These are phyloP conservation scores for Bombylius discolor DNA, from an alignment of 2,888 invertebrate genomes.

Conservation along the genomic window DNA sequence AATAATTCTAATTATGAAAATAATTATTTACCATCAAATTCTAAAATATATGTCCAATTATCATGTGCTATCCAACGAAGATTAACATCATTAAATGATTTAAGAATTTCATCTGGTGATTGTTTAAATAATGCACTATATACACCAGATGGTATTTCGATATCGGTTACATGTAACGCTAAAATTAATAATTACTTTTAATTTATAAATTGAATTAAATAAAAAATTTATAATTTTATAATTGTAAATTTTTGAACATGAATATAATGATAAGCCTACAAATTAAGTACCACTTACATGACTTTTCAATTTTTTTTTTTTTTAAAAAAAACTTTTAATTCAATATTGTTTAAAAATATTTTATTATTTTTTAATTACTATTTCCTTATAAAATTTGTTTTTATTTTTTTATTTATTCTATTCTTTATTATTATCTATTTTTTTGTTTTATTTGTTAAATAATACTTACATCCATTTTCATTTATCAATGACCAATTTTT, in stretches of 20 bases:
- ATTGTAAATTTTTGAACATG: too few species aligned
- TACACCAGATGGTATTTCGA: slow-evolving; percentile 28
- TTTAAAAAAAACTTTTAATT: too few species aligned
- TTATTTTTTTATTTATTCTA: too few species aligned
- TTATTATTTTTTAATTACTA: too few species aligned
- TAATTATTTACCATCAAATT: slow-evolving; percentile 47
- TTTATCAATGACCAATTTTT: slow-evolving; percentile 24
- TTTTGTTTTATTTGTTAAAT: too few species aligned
- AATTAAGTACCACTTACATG: too few species aligned
- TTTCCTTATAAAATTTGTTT: too few species aligned
- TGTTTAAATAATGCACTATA: slow-evolving; percentile 20
- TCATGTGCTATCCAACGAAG: slow-evolving; percentile 72
- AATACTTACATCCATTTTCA: slow-evolving; percentile 23
- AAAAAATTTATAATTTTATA: neutral
- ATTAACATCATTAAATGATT: slow-evolving; percentile 59
- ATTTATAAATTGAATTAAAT: slow-evolving; percentile 1
- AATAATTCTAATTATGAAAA: too few species aligned
- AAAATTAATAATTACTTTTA: slow-evolving; percentile 1
- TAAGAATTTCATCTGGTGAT: slow-evolving; percentile 32
- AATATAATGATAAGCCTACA: too few species aligned
- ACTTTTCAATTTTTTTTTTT: too few species aligned
- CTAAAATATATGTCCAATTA: slow-evolving; percentile 61
- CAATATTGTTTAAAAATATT: too few species aligned
- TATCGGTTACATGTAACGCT: slow-evolving; percentile 20
- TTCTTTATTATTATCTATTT: too few species aligned